phyloP scores from a whole-genome alignment of 2,888 invertebrate species.

The Thecocarcelia acutangulata region DNA sequence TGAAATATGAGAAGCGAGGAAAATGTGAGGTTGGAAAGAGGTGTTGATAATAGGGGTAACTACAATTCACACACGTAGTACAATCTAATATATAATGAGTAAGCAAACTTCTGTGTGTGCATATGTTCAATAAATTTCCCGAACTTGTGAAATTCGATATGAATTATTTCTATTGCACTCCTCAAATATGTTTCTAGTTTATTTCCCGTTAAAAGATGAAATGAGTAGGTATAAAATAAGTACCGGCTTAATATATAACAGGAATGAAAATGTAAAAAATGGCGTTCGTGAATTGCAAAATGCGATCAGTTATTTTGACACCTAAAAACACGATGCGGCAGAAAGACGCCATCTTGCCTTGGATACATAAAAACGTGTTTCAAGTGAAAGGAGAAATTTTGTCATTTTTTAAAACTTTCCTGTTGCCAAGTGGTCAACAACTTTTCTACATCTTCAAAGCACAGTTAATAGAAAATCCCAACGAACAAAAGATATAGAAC shows the following conservation, averaged over 20 bases:
- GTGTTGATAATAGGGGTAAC: background rate
- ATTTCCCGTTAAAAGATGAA: conserved; percentile 7
- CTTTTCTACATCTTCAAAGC: background rate
- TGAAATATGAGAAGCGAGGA: background rate
- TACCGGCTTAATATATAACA: conserved; percentile 46
- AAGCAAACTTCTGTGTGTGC: conserved; percentile 13
- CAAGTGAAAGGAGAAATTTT: conserved; percentile 46
- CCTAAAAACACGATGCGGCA: conserved; percentile 55
- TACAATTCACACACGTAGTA: background rate
- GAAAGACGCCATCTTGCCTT: conserved; percentile 64
- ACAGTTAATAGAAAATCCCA: background rate
- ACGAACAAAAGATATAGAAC: background rate
- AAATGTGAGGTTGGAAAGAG: background rate
- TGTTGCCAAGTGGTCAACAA: conserved; percentile 57
- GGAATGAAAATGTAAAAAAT: conserved; percentile 39
- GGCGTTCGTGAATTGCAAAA: conserved; percentile 55
- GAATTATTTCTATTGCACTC: conserved; percentile 2
- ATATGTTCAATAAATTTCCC: conserved; percentile 45
- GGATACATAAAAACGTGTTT: conserved; percentile 56
- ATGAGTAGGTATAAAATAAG: conserved; percentile 38
- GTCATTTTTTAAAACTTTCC: background rate
- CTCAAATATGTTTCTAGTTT: background rate
- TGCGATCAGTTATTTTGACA: conserved; percentile 46
- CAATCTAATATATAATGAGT: conserved; percentile 40
- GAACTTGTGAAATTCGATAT: conserved; percentile 59